Evolutionary conservation across 2,888 invertebrate genomes (phyloP).

Genomic region (Trichogramma evanescens): DNA sequence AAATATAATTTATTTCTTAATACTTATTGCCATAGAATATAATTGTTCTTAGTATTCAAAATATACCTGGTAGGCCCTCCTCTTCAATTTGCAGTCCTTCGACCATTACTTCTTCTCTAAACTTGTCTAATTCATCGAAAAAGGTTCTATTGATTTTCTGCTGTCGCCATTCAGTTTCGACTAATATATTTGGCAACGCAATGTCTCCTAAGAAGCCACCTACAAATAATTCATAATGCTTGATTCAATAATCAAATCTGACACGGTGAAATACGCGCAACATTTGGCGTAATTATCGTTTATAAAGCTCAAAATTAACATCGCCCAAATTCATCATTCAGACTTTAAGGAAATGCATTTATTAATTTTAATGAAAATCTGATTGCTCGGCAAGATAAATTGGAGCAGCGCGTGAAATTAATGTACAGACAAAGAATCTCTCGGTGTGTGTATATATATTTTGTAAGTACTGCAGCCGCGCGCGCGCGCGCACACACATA

Average conservation of each 20-base stretch:
- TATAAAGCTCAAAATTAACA: not conserved
- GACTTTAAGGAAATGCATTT: not conserved
- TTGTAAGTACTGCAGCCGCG: too few relatives aligned
- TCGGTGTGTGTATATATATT: too few relatives aligned
- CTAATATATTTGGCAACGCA: conserved; percentile 61
- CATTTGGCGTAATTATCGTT: too few relatives aligned
- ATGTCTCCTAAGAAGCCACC: conserved; percentile 80
- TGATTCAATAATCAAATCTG: not conserved
- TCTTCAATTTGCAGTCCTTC: conserved; percentile 81
- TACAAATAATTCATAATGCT: conserved; percentile 48
- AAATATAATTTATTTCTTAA: not conserved
- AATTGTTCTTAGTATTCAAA: not conserved
- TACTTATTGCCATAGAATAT: not conserved
- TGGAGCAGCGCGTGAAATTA: too few relatives aligned
- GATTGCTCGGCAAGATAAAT: too few relatives aligned
- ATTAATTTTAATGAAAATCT: not conserved
- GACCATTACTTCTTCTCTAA: conserved; percentile 72
- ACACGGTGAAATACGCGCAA: not conserved
- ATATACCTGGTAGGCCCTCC: conserved; percentile 67
- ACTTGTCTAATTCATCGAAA: conserved; percentile 72
- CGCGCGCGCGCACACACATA: too few relatives aligned
- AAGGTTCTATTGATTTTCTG: conserved; percentile 60
- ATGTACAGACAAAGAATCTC: too few relatives aligned
- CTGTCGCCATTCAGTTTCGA: conserved; percentile 50
- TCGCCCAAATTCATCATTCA: not conserved